A percentile compares a stretch with the other conserved stretches of the same genome.
These are phyloP conservation scores for Popillia japonica DNA, from an alignment of 1,140 invertebrate species.

Conservation along the genomic window DNA sequence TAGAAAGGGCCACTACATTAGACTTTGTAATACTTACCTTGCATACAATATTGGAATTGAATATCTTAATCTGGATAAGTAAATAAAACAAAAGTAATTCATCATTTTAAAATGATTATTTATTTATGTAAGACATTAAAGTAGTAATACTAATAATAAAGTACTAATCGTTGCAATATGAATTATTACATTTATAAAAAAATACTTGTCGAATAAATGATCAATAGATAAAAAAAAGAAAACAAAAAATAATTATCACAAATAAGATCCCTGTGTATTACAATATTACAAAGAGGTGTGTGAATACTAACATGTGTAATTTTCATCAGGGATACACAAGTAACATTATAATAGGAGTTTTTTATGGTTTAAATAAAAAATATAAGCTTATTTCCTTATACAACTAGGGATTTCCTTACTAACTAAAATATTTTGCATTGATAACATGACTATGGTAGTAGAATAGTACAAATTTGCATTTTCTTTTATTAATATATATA, in stretches of 20 bases:
- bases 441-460: slow-evolving; percentile 22
- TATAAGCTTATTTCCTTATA: slow-evolving; percentile 19
- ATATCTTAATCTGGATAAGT: not conserved
- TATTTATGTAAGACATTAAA: slow-evolving; percentile 27
- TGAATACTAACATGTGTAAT: slow-evolving; percentile 8
- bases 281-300: slow-evolving; percentile 38
- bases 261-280: slow-evolving; percentile 42
- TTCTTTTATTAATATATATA: not conserved
- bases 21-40: no score
- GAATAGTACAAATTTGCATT: slow-evolving; percentile 37
- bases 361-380: slow-evolving; percentile 17
- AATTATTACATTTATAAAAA: slow-evolving; percentile 20
- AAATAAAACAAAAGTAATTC: not conserved
- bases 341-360: not conserved
- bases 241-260: slow-evolving; percentile 42
- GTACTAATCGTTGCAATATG: slow-evolving; percentile 23
- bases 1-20: no score
- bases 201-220: slow-evolving; percentile 26
- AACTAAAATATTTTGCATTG: slow-evolving; percentile 38
- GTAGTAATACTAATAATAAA: slow-evolving; percentile 33
- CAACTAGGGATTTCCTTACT: slow-evolving; percentile 20
- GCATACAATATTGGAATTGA: no score
- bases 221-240: slow-evolving; percentile 35
- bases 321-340: not conserved
- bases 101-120: slow-evolving; percentile 18